These are phyloP conservation scores for Euplagia quadripunctaria DNA, from an alignment of 2,888 invertebrate species.

Conservation along the genomic window DNA sequence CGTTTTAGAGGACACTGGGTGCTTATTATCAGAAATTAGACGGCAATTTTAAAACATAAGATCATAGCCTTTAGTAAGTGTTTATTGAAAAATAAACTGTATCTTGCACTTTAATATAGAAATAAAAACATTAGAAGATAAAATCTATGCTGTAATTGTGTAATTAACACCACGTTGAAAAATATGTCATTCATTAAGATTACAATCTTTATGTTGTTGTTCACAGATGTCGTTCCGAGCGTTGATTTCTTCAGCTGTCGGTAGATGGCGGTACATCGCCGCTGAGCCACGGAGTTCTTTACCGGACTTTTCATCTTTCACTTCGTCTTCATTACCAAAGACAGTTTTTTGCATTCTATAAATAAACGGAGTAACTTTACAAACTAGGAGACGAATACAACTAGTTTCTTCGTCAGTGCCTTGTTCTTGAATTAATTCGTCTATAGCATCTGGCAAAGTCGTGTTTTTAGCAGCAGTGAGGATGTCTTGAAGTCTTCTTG, in stretches of 20 bases:
- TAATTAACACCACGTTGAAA: neutral
- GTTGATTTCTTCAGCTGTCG: constrained; percentile 87
- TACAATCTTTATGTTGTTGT: constrained; percentile 84
- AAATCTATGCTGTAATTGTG: neutral
- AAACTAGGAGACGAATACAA: constrained; percentile 91
- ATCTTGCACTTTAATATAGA: neutral
- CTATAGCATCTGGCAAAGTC: constrained; percentile 88
- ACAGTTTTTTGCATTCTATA: constrained; percentile 92
- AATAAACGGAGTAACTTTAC: constrained; percentile 93
- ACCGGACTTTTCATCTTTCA: constrained; percentile 56
- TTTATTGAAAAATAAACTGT: neutral
- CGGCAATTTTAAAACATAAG: neutral
- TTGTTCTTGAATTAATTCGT: constrained; percentile 86
- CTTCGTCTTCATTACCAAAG: constrained; percentile 75
- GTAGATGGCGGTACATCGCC: constrained; percentile 88
- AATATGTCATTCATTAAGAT: constrained; percentile 68
- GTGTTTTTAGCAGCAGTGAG: constrained; percentile 88
- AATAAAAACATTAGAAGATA: constrained; percentile 6
- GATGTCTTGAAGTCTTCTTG: constrained; percentile 85
- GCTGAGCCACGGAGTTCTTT: constrained; percentile 69
- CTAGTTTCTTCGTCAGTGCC: constrained; percentile 88
- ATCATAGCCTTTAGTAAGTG: neutral
- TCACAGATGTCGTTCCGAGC: constrained; percentile 89
- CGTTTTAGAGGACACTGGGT: too few relatives aligned
- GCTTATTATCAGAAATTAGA: neutral